Conservation (phyloP, 35 echinoderm and acorn worm genomes). For the Strongylocentrotus purpuratus region DNA sequence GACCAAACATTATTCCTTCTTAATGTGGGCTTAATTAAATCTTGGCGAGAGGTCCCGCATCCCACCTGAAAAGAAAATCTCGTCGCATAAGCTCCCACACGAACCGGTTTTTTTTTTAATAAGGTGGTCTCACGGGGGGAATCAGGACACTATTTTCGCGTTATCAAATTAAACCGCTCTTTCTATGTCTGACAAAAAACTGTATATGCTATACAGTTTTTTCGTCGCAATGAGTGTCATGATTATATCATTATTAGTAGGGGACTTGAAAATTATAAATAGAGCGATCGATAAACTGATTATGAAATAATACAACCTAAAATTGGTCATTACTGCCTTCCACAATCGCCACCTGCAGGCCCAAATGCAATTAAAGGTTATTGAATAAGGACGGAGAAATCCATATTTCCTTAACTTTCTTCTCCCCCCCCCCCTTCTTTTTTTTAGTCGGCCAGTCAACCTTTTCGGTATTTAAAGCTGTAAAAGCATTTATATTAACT, state of each 20-base stretch:
- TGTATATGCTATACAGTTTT: not conserved
- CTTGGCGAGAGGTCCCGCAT: not conserved
- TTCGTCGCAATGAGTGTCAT: not conserved
- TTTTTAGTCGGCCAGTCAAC: no score
- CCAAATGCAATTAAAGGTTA: no score
- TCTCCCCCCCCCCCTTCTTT: no score
- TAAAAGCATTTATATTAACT: no score
- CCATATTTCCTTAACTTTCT: no score
- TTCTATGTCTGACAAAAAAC: no score
- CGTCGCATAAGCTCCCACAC: not conserved
- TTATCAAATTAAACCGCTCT: not conserved
- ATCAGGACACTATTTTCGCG: not conserved
- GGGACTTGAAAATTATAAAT: not conserved
- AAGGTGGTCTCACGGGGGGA: not conserved
- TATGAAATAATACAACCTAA: no score
- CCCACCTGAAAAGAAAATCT: not conserved
- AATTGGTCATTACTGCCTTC: no score
- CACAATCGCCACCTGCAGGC: no score
- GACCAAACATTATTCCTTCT: not conserved
- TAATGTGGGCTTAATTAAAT: constrained; percentile 5
- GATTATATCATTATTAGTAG: not conserved
- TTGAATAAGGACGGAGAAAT: no score
- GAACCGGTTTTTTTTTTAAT: not conserved
- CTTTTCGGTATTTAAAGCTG: no score
- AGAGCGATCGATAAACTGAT: not conserved